Conservation (phyloP, 1,140 invertebrate genomes). For the Carposina sasakii region DNA sequence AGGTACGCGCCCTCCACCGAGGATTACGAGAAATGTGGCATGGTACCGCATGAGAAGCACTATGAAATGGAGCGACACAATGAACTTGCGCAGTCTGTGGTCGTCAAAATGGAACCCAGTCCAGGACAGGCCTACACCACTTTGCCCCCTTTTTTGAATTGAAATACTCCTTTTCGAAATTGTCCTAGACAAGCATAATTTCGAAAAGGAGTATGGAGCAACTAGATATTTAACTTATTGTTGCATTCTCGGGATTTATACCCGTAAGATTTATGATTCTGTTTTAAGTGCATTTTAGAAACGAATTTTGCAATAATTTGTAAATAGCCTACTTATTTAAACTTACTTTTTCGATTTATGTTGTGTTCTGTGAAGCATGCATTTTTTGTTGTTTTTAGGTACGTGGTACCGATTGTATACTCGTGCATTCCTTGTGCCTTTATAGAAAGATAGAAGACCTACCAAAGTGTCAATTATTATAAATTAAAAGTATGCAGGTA, state of each 20-base stretch:
- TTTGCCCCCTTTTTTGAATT: slow-evolving; percentile 85
- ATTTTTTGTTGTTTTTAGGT: no score
- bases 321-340: no score
- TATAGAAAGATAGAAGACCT: no score
- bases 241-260: not conserved
- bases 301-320: not conserved
- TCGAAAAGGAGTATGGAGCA: slow-evolving; percentile 65
- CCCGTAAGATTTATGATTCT: no score
- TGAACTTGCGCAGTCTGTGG: slow-evolving; percentile 72
- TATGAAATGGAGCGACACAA: slow-evolving; percentile 69
- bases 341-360: no score
- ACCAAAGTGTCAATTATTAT: no score
- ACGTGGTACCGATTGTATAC: no score
- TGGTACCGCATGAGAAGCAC: slow-evolving; percentile 71
- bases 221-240: not conserved
- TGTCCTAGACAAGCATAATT: slow-evolving; percentile 59
- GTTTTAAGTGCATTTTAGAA: no score
- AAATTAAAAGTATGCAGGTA: no score
- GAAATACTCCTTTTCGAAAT: slow-evolving; percentile 75
- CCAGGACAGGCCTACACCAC: slow-evolving; percentile 76
- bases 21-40: slow-evolving; percentile 71
- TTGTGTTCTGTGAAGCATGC: no score
- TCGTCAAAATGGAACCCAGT: slow-evolving; percentile 77
- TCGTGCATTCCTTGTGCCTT: slow-evolving; percentile 64
- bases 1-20: slow-evolving; percentile 72